Evolutionary conservation across 1,140 invertebrate genomes (phyloP).

Genomic region (Tribolium castaneum): DNA sequence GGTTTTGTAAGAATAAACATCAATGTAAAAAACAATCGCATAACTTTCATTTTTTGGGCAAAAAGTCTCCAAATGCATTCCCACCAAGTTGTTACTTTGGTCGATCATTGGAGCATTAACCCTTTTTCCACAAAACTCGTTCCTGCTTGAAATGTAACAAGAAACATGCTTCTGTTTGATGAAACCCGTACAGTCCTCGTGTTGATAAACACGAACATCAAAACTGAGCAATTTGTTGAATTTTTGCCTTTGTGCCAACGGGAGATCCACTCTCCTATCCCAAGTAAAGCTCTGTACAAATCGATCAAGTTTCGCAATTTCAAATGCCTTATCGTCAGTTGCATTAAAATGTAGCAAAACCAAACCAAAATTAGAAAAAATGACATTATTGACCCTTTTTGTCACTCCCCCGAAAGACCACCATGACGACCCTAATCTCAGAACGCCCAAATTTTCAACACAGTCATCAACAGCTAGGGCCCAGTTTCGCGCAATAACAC

Average conservation of each 20-base stretch:
- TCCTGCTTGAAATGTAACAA: background rate
- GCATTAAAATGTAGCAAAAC: background rate
- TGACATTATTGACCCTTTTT: background rate
- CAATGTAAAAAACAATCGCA: background rate
- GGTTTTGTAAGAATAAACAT: background rate
- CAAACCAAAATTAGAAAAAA: background rate
- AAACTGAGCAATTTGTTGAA: background rate
- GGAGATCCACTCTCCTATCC: background rate
- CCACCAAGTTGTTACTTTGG: background rate
- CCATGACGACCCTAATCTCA: background rate
- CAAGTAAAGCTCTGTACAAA: background rate
- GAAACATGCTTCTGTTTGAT: too few species aligned
- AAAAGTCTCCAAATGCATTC: background rate
- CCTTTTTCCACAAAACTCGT: background rate
- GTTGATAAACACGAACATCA: background rate
- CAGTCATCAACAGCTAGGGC: background rate
- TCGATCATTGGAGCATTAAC: background rate
- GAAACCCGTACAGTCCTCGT: background rate
- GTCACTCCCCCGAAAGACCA: background rate
- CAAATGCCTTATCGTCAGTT: background rate
- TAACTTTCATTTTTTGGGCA: background rate
- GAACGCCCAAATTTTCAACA: background rate
- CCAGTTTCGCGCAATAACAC: background rate
- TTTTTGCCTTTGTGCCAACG: background rate
- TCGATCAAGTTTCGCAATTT: background rate